Evolutionary conservation across 2,113 vertebrate species (phyloP).

Genomic region (Dermatemys mawii): DNA sequence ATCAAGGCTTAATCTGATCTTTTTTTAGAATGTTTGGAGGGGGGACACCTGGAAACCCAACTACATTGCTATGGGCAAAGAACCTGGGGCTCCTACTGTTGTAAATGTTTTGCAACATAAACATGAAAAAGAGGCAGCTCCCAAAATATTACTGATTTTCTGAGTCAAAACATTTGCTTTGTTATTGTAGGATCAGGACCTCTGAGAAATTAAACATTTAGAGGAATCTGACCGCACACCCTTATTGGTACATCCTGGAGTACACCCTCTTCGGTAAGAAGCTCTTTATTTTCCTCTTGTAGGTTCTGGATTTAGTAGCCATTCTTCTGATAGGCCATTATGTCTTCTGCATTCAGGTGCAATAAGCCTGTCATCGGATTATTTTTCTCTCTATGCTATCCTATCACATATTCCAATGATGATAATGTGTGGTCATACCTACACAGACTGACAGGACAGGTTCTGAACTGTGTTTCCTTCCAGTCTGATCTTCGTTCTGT

Average conservation of each 20-base stretch:
- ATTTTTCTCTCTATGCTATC: background rate
- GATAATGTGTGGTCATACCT: background rate
- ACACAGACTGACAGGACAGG: background rate
- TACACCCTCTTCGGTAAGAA: constrained; percentile 62
- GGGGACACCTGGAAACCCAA: background rate
- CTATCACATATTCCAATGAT: background rate
- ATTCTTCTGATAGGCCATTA: background rate
- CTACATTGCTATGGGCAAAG: background rate
- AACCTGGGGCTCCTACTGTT: background rate
- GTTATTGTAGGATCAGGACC: constrained; percentile 57
- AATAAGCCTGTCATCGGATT: background rate
- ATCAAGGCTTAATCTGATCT: constrained; percentile 27
- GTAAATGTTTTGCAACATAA: background rate
- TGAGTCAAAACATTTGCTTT: background rate
- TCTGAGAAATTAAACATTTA: constrained; percentile 46
- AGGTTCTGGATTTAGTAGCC: background rate
- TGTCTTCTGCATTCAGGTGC: background rate
- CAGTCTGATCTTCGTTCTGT: background rate
- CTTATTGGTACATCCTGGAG: constrained; percentile 64
- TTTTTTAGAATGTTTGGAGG: background rate
- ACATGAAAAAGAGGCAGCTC: background rate
- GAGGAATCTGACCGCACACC: constrained; percentile 31
- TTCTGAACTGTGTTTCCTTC: background rate
- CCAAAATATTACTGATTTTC: background rate
- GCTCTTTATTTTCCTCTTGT: background rate